Conservation (phyloP, 2,113 vertebrate species). For the Paradisaea rubra region DNA sequence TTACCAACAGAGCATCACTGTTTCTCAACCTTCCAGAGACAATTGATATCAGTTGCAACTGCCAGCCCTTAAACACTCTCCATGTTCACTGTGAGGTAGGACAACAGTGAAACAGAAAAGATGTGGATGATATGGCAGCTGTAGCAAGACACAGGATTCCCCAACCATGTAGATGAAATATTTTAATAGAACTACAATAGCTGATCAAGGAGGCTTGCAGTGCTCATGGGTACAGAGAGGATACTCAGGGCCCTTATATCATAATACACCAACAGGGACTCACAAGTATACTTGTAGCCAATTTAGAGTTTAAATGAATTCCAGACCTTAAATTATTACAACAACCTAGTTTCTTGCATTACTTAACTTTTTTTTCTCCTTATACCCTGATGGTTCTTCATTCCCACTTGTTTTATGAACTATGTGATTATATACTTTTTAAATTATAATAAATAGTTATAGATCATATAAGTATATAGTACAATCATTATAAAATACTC, state of each 20-base stretch:
- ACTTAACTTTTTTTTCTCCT: neutral
- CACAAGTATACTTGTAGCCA: neutral
- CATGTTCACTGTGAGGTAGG: neutral
- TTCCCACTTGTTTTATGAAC: neutral
- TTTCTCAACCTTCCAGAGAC: neutral
- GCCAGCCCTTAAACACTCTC: neutral
- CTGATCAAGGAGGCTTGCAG: slow-evolving; percentile 43
- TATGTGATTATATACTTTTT: neutral
- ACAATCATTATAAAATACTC: neutral
- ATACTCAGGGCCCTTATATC: neutral
- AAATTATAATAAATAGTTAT: neutral
- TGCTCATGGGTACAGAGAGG: neutral
- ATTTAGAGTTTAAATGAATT: slow-evolving; percentile 59
- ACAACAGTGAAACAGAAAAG: slow-evolving; percentile 40
- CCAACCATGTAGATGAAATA: slow-evolving; percentile 40
- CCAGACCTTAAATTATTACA: slow-evolving; percentile 26
- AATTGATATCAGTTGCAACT: neutral
- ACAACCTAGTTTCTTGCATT: neutral
- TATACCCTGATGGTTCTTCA: neutral
- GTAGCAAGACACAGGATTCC: slow-evolving; percentile 15
- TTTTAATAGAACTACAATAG: slow-evolving; percentile 45
- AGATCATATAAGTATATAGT: neutral
- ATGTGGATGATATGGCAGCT: neutral
- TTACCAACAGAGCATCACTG: neutral
- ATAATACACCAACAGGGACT: slow-evolving; percentile 25